These are phyloP conservation scores for Heliopora coerulea DNA, from an alignment of 92 coral and sea anemone species.

Conservation along the genomic window DNA sequence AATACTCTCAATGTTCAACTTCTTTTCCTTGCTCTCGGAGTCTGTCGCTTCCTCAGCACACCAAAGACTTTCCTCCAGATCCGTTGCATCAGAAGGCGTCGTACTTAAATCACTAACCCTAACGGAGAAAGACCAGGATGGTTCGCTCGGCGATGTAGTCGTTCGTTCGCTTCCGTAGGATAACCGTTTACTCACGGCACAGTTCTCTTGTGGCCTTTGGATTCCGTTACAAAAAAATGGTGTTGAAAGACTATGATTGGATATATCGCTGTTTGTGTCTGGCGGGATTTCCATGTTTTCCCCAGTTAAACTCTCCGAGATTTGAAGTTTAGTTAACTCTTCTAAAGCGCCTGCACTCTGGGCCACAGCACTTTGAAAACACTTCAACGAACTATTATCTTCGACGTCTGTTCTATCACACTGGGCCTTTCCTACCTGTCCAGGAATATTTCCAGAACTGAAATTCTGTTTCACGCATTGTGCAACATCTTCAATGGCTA, in stretches of 20 bases:
- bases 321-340: conserved; percentile 27
- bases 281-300: background rate
- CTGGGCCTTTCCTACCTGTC: background rate
- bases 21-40: background rate
- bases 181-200: background rate
- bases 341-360: conserved; percentile 26
- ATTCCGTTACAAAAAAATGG: background rate
- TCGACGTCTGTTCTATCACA: background rate
- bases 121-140: conserved; percentile 8
- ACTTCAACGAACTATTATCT: conserved; percentile 14
- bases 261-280: background rate
- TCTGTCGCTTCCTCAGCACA: background rate
- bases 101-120: conserved; percentile 7
- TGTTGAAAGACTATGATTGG: background rate
- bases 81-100: conserved; percentile 16
- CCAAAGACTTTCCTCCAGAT: background rate
- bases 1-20: background rate
- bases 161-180: conserved; percentile 11
- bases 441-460: background rate
- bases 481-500: conserved; percentile 35
- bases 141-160: background rate
- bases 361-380: conserved; percentile 28
- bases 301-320: background rate
- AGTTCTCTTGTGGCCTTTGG: background rate
- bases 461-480: conserved; percentile 1